Conservation (phyloP, 2,888 invertebrate species). For the Ditula angustiorana region DNA sequence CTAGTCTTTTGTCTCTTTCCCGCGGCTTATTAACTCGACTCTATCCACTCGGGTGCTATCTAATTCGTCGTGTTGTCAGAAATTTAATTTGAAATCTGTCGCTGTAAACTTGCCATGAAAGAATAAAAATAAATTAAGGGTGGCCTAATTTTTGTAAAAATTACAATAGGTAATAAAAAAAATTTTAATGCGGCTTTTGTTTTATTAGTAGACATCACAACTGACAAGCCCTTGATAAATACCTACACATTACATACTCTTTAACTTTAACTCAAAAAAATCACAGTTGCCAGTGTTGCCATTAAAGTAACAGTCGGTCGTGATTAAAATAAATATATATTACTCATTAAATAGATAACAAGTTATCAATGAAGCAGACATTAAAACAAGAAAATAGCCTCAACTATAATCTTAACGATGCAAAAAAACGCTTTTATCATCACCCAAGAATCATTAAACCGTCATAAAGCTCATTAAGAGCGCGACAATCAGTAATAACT, state of each 20-base stretch:
- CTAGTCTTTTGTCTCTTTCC: conserved; percentile 72
- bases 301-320: too few species aligned
- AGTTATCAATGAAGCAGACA: conserved; percentile 1
- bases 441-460: conserved; percentile 25
- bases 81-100: conserved; percentile 61
- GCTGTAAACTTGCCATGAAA: conserved; percentile 24
- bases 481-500: conserved; percentile 25
- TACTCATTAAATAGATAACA: not conserved
- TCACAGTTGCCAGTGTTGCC: too few species aligned
- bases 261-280: too few species aligned
- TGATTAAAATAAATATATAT: not conserved
- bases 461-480: conserved; percentile 16
- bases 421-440: conserved; percentile 18
- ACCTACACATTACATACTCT: too few species aligned
- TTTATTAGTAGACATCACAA: too few species aligned
- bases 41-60: conserved; percentile 69
- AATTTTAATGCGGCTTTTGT: not conserved
- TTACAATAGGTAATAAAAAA: not conserved
- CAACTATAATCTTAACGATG: conserved; percentile 6
- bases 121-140: conserved; percentile 3
- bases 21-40: conserved; percentile 72
- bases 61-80: conserved; percentile 61
- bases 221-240: too few species aligned
- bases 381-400: not conserved
- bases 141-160: not conserved